Evolutionary conservation across 2,113 vertebrate species (phyloP).

Genomic region (Thomomys bottae): DNA sequence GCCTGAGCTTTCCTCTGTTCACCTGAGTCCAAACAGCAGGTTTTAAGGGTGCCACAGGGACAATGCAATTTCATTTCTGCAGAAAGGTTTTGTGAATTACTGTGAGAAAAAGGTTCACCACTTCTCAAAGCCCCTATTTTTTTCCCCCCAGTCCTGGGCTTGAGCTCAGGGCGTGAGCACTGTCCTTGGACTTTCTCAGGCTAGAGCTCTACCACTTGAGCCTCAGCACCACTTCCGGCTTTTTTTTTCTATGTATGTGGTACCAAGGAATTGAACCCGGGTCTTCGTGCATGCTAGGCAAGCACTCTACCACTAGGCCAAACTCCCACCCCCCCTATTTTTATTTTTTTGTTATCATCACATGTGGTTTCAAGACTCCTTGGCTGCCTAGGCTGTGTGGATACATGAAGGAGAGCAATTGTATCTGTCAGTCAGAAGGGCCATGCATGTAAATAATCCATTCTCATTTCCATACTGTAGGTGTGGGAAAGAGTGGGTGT

Average conservation of each 20-base stretch:
- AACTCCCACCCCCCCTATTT: too few relatives aligned
- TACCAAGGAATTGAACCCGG: too few relatives aligned
- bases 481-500: neutral
- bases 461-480: neutral
- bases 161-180: too few relatives aligned
- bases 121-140: slow-evolving; percentile 26
- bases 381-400: neutral
- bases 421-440: neutral
- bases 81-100: neutral
- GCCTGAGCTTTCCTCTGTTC: too few relatives aligned
- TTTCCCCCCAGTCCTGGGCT: too few relatives aligned
- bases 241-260: too few relatives aligned
- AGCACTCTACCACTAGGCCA: too few relatives aligned
- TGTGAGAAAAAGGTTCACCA: neutral
- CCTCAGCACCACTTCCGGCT: too few relatives aligned
- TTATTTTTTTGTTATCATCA: neutral
- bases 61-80: slow-evolving; percentile 35
- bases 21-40: neutral
- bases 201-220: too few relatives aligned
- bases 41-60: neutral
- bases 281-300: too few relatives aligned
- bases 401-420: neutral
- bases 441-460: neutral
- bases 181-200: too few relatives aligned
- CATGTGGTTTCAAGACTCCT: neutral